These are phyloP conservation scores for Meteorus colon DNA, from an alignment of 2,888 invertebrate species.

Conservation along the genomic window DNA sequence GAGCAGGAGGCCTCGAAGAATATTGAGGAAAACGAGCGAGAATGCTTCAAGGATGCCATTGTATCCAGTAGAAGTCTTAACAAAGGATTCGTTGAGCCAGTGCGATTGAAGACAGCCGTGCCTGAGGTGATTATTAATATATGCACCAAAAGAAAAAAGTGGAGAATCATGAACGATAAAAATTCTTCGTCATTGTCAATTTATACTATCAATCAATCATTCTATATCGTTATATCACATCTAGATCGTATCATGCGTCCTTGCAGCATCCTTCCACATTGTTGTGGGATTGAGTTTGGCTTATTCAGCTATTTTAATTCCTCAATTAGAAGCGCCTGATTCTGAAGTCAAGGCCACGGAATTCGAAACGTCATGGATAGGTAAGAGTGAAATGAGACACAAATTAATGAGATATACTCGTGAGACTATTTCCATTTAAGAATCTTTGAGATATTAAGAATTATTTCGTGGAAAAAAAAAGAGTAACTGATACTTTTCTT, in stretches of 20 bases:
- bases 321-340: slow-evolving; percentile 71
- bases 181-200: neutral
- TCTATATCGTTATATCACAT: slow-evolving; percentile 28
- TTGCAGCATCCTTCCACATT: slow-evolving; percentile 77
- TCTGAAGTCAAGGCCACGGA: slow-evolving; percentile 64
- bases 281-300: slow-evolving; percentile 78
- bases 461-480: too few relatives aligned
- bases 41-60: slow-evolving; percentile 70
- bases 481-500: too few relatives aligned
- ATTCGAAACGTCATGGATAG: slow-evolving; percentile 75
- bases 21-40: slow-evolving; percentile 69
- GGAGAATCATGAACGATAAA: neutral
- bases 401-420: neutral
- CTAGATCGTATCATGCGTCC: slow-evolving; percentile 75
- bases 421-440: too few relatives aligned
- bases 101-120: slow-evolving; percentile 61
- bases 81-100: slow-evolving; percentile 65
- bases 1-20: slow-evolving; percentile 70
- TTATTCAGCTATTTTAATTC: slow-evolving; percentile 77
- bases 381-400: slow-evolving; percentile 63
- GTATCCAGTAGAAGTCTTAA: slow-evolving; percentile 69
- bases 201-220: neutral
- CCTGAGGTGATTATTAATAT: slow-evolving; percentile 59
- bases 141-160: neutral
- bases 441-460: too few relatives aligned